Evolutionary conservation across 2,113 vertebrate species (phyloP), one percentile per base, ranked within the genome.

Genomic region (Cochlearius cochlearius): DNA sequence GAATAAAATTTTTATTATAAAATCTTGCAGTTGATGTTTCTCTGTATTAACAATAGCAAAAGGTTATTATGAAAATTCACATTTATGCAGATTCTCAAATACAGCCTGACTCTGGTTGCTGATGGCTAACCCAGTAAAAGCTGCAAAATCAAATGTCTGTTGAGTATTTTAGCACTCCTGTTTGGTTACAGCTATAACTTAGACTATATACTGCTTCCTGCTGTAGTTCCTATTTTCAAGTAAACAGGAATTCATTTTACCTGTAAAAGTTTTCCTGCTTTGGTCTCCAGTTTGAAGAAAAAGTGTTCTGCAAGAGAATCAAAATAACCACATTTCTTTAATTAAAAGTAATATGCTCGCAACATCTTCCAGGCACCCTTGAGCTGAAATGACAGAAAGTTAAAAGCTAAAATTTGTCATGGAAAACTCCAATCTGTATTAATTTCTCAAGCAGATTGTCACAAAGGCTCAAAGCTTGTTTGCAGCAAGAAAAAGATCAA

Each of bases 331-430:
- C 16, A 36, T 47, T 86, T 58, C 11, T 93, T 91, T 72, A 82
- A 89, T 95, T 89, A 85, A 76, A 87, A 91, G 15, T 47, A 75
- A 59, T 66, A 53, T 27, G 67, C 52, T 86, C 30, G 55, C 32
- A 84, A 27, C 47, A 63, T 78, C 36, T 86, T 36, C 17, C n/a
- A 85, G 36, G 32, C 43, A 90, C 30, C 45, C 45, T 88, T 86
- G 12, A 95, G 74, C 50, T 73, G 74, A 90, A 94, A 88, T 86
- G 66, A 63, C 67, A 87, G 80, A 89, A 91, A 91, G 16, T 87
- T 91, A 76, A 89, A 95, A 90, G 77, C 39, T 73, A 53, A 88
- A 90, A 94, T 95, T 94, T 91, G 45, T 82, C 80, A 91, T 1
- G 2, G 60, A 86, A 84, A 79, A 62, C 43, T 81, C 49, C 60